phyloP scores from a whole-genome alignment of 1,140 invertebrate species.

The Orchestia grillus region DNA sequence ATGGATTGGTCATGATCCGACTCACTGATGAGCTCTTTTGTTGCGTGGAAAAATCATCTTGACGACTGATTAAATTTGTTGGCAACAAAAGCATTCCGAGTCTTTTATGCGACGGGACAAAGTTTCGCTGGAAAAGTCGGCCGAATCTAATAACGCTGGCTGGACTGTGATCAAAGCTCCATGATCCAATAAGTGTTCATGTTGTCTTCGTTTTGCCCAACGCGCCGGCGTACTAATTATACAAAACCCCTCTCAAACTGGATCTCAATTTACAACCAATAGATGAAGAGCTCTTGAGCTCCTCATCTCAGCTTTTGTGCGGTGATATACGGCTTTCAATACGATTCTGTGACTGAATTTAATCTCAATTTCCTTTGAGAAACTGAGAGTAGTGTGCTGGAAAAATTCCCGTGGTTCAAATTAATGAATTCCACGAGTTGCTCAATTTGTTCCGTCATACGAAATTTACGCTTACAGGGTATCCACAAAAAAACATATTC shows the following conservation, averaged over 20 bases:
- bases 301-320: background rate
- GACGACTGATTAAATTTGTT: background rate
- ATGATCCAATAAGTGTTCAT: background rate
- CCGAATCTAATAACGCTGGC: background rate
- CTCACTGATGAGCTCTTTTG: background rate
- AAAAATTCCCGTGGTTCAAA: background rate
- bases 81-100: slow-evolving; percentile 6
- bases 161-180: background rate
- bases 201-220: background rate
- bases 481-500: no score
- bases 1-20: background rate
- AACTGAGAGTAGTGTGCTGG: background rate
- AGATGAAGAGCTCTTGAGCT: background rate
- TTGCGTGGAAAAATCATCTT: background rate
- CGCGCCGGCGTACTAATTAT: background rate
- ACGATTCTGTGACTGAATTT: background rate
- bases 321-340: background rate
- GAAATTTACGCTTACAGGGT: no score
- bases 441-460: background rate
- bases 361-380: background rate
- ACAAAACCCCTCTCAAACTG: background rate
- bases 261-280: background rate
- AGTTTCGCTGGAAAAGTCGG: background rate
- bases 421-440: background rate
- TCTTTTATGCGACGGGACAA: background rate